Evolutionary conservation across 2,113 vertebrate genomes (phyloP).

Genomic region (Aldabrachelys gigantea): DNA sequence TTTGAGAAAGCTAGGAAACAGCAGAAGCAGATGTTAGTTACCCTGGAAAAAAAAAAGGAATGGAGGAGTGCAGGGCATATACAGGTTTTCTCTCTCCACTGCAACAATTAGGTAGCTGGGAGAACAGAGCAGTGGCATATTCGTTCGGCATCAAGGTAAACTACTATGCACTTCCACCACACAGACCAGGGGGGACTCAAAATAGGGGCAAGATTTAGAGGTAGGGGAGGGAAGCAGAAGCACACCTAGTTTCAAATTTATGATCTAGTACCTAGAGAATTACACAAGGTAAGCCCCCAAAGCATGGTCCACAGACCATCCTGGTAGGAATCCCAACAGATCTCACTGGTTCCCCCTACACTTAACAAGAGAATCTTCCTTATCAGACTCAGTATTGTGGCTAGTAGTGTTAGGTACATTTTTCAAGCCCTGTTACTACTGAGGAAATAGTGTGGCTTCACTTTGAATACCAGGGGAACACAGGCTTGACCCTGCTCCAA

Average conservation of each 20-base stretch:
- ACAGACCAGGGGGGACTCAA: neutral
- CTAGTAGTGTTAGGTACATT: neutral
- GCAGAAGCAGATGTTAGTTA: neutral
- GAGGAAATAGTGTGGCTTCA: neutral
- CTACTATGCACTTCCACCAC: neutral
- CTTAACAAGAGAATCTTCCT: neutral
- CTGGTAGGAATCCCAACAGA: neutral
- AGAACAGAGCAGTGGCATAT: neutral
- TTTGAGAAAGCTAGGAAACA: neutral
- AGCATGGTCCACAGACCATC: neutral
- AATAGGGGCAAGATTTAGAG: neutral
- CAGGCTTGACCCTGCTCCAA: neutral
- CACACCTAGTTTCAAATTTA: neutral
- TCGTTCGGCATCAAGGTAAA: neutral
- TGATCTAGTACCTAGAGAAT: neutral
- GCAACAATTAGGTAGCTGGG: neutral
- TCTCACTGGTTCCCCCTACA: neutral
- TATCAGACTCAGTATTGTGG: neutral
- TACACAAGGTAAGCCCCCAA: neutral
- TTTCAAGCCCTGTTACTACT: neutral
- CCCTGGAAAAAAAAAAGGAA: neutral
- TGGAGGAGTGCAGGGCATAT: neutral
- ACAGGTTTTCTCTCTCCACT: neutral
- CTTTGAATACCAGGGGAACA: neutral
- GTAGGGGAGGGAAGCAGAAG: neutral